A percentile compares a stretch with the other conserved stretches of the same genome.
Evolutionary conservation across 1,140 invertebrate species (phyloP).

Genomic region (Nymphalis io): DNA sequence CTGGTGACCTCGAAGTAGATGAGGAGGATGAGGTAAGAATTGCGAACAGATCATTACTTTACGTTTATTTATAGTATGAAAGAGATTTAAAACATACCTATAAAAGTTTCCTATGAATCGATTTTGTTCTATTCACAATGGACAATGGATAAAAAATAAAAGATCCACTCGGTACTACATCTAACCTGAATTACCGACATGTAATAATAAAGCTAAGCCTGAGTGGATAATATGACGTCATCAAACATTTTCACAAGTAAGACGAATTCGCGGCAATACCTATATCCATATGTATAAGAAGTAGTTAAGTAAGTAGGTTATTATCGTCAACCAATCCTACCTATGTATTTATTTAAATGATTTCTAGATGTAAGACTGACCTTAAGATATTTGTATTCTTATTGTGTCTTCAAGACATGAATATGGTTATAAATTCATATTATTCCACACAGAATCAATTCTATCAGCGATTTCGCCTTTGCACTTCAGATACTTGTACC

Average conservation of each 20-base stretch:
- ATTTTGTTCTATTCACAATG: not conserved
- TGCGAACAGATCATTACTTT: not conserved
- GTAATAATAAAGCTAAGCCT: not conserved
- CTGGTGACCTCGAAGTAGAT: constrained; percentile 52
- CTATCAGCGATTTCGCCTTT: constrained; percentile 16
- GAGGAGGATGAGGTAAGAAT: constrained; percentile 61
- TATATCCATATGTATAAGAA: not conserved
- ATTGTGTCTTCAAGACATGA: not conserved
- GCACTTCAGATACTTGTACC: constrained; percentile 18
- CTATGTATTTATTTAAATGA: not conserved
- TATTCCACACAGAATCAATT: constrained; percentile 12
- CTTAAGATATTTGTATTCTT: not conserved
- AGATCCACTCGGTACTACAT: no score
- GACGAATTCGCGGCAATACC: not conserved
- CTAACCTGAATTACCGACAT: no score
- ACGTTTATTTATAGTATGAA: no score
- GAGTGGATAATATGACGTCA: not conserved
- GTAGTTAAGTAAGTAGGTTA: no score
- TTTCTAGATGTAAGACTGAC: not conserved
- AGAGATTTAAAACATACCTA: no score
- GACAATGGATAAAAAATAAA: not conserved
- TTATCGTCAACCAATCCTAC: no score
- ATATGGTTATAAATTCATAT: constrained; percentile 6
- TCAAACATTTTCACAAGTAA: not conserved
- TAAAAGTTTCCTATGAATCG: not conserved